These are phyloP conservation scores for Leucozona laternaria DNA, from an alignment of 2,888 invertebrate genomes.

Conservation along the genomic window DNA sequence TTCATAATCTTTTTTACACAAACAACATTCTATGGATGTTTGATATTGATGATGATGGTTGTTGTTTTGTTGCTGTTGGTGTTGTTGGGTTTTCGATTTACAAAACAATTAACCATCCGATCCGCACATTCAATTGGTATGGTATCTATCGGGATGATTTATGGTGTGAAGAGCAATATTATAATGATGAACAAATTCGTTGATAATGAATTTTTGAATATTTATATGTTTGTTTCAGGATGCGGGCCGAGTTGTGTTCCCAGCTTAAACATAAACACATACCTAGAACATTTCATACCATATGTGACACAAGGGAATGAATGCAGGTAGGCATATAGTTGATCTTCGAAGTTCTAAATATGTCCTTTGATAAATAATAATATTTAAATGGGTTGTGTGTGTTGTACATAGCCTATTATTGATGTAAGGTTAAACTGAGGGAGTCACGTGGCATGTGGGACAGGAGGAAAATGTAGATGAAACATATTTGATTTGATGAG, in stretches of 20 bases:
- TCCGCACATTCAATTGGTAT: slow-evolving; percentile 55
- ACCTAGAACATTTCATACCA: neutral
- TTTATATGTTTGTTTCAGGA: slow-evolving; percentile 33
- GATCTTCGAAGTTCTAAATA: neutral
- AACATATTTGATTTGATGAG: neutral
- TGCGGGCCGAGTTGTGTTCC: neutral
- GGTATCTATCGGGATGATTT: slow-evolving; percentile 65
- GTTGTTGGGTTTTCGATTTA: slow-evolving; percentile 40
- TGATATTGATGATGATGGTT: slow-evolving; percentile 24
- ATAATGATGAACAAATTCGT: slow-evolving; percentile 47
- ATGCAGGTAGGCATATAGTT: neutral
- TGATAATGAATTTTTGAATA: slow-evolving; percentile 24
- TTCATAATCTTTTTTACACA: slow-evolving; percentile 54
- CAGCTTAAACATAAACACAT: neutral
- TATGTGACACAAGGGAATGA: neutral
- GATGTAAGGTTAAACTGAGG: neutral
- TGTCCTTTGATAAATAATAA: neutral
- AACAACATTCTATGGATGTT: slow-evolving; percentile 8
- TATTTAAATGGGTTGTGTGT: neutral
- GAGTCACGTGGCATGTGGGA: neutral
- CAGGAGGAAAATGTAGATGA: neutral
- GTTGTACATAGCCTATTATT: neutral
- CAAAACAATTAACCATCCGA: slow-evolving; percentile 65
- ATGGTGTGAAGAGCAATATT: slow-evolving; percentile 60
- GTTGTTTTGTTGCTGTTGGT: slow-evolving; percentile 1